These are phyloP conservation scores for Cryptoprocta ferox DNA, from an alignment of 2,797 vertebrate species.

Conservation along the genomic window DNA sequence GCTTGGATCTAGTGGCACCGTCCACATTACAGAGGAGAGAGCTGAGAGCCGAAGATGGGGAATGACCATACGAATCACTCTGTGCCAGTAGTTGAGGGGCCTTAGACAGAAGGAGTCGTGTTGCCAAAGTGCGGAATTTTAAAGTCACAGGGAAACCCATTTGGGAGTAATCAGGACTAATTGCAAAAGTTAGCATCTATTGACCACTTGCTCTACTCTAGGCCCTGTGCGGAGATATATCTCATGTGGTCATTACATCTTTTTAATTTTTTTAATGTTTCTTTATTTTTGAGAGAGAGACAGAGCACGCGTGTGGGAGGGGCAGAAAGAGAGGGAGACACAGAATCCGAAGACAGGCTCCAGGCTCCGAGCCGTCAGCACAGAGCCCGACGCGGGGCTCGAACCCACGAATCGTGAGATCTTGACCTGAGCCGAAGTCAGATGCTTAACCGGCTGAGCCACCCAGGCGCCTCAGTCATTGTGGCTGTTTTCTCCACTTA, in stretches of 20 bases:
- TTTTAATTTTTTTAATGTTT: too few relatives aligned
- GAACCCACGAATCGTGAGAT: too few relatives aligned
- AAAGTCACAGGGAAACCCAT: neutral
- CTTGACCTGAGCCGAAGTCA: rapidly evolving
- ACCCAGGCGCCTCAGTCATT: too few relatives aligned
- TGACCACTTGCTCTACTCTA: neutral
- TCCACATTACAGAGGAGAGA: neutral
- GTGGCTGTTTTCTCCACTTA: neutral
- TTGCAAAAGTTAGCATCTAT: neutral
- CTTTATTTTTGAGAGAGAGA: too few relatives aligned
- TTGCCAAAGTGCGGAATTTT: neutral
- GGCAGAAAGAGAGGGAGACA: too few relatives aligned
- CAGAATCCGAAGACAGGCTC: too few relatives aligned
- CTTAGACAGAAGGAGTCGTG: neutral
- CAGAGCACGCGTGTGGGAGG: too few relatives aligned
- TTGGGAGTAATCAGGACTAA: neutral
- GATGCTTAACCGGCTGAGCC: too few relatives aligned
- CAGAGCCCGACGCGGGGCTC: too few relatives aligned
- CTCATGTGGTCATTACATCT: rapidly evolving
- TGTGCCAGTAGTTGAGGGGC: too few relatives aligned
- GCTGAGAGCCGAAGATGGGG: neutral
- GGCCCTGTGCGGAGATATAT: rapidly evolving
- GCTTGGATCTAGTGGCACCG: neutral
- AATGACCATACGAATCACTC: neutral
- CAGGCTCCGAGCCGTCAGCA: too few relatives aligned